Base-by-base conservation (phyloP, 2,113 vertebrate species). In the Lanius collurio region DNA sequence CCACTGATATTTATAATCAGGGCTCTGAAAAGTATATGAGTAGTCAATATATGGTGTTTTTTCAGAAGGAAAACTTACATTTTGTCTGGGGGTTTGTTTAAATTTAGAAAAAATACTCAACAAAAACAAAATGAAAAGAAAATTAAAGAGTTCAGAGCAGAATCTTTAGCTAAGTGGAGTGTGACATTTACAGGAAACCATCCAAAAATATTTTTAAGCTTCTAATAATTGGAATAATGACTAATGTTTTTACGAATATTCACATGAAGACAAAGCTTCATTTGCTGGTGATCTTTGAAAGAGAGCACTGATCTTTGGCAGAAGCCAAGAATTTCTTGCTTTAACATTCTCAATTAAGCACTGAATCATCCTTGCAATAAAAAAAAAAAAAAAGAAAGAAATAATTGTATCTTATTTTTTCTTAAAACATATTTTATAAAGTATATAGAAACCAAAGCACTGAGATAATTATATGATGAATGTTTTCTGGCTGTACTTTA, bases 401-500 rank as follows among this genome's bases (percentile, higher is more conserved):
- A 60, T 3, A 62, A 59, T 55, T 65, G 7, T n/a, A 71, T 63
- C 47, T 91, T 21, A 41, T 50, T 87, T 95, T 89, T 68, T 92
- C 75, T 88, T 71, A 55, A 92, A 93, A 20, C 41, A 78, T 30
- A 47, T 81, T 94, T 85, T 69, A 86, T 74, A 90, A 85, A 95
- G 68, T 39, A 94, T 86, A 89, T 86, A 55, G 78, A 93, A 92
- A 73, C 37, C 17, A 80, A 84, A 96, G 49, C 33, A 67, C 22
- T 94, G 89, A 95, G 44, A 88, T 89, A 96, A 97, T 96, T 92
- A 62, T 23, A 74, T 64, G 71, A 97, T 92, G 20, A 74, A 95
- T 73, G 46, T 17, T 93, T 97, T 75, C 94, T 96, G 93, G 95
- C 85, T 91, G 74, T 59, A 75, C 50, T 83, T 96, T 93, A 33